These are phyloP conservation scores for Operophtera brumata DNA, from an alignment of 2,888 invertebrate species.

Conservation along the genomic window DNA sequence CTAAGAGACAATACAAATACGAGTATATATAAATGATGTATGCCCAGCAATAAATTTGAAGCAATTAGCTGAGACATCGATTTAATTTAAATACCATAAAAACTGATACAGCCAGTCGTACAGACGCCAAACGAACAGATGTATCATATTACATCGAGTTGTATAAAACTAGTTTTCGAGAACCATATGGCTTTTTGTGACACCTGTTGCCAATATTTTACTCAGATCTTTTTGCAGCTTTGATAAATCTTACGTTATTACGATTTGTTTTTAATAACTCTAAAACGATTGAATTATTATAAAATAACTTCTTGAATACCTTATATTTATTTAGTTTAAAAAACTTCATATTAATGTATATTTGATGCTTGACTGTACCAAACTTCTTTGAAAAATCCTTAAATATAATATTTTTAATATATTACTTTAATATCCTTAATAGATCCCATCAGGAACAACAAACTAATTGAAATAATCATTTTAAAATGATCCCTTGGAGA, in stretches of 20 bases:
- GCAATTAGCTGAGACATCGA: background rate
- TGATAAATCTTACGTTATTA: background rate
- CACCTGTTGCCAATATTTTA: constrained; percentile 42
- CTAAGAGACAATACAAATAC: background rate
- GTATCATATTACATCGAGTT: constrained; percentile 31
- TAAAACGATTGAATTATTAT: no score
- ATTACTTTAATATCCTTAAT: no score
- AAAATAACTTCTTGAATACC: no score
- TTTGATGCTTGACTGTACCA: no score
- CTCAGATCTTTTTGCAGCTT: background rate
- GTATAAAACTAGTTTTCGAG: constrained; percentile 33
- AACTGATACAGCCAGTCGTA: constrained; percentile 27
- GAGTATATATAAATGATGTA: background rate
- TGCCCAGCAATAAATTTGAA: constrained; percentile 2
- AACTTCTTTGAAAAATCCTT: no score
- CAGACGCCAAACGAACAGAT: constrained; percentile 34
- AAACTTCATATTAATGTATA: no score
- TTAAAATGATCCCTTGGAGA: no score
- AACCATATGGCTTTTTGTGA: constrained; percentile 33
- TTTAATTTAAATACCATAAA: constrained; percentile 18
- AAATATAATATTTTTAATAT: no score
- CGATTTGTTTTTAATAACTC: no score
- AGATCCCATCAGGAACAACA: no score
- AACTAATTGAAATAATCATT: no score
- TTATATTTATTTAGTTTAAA: no score